phyloP scores from a whole-genome alignment of 2,113 vertebrate species.

The Tauraco erythrolophus region DNA sequence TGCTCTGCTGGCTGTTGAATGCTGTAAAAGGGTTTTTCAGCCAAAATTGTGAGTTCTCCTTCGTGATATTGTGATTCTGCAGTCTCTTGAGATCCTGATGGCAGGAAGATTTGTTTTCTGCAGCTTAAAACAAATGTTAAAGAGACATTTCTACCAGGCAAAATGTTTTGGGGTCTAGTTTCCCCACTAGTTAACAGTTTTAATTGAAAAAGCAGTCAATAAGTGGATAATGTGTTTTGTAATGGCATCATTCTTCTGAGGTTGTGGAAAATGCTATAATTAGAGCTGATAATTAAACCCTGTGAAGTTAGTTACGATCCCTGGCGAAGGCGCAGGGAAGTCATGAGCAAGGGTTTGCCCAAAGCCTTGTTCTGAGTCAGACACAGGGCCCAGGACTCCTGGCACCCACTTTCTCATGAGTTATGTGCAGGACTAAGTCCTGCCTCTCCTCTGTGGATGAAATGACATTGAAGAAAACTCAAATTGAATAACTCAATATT shows the following conservation, averaged over 20 bases:
- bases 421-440: neutral
- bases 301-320: neutral
- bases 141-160: neutral
- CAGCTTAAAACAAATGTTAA: neutral
- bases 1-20: neutral
- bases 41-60: neutral
- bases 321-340: neutral
- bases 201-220: slow-evolving; percentile 48
- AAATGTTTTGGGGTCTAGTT: neutral
- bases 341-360: neutral
- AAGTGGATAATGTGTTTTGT: neutral
- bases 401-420: neutral
- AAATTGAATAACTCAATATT: neutral
- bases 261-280: neutral
- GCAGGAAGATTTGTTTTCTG: neutral
- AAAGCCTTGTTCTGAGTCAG: neutral
- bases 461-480: neutral
- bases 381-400: neutral
- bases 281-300: slow-evolving; percentile 2
- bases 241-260: neutral
- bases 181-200: neutral
- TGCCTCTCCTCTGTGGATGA: neutral
- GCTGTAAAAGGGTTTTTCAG: neutral
- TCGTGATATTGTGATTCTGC: neutral
- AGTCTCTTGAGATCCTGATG: neutral